Base-by-base conservation (phyloP, 2,113 vertebrate genomes). In the Asarcornis scutulata region DNA sequence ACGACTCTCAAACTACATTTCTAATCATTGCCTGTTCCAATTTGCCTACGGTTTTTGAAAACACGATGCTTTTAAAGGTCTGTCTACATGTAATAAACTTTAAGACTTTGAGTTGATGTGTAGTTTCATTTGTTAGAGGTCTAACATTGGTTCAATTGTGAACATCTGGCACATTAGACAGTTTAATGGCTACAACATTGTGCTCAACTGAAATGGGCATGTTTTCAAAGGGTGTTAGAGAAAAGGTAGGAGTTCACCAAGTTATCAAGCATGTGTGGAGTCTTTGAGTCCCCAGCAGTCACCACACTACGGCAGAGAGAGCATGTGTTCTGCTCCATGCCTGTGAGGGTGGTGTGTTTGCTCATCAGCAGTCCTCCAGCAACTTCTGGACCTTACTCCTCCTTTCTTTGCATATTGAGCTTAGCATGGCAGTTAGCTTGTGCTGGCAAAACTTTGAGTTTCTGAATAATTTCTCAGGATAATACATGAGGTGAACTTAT, bases 191-290 rank as follows among this genome's bases (percentile, higher is more conserved):
- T 68, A 14, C 5, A 11, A 2, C 1, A 4, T 3, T 44, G 64
- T 1, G 2, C 3, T 9, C 64, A 55, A 16, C 52, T 48, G 42
- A 23, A 38, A 36, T 0, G 0, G 42, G 6, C 1, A 1, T 25
- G 44, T 63, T 82, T 74, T 46, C 67, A 74, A 36, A 66, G 25
- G 18, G 2, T 50, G 9, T 58, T 66, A 36, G 17, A 22, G 16
- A 62, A 91, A 79, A 80, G 26, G 13, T 63, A 55, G 44, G 32
- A 34, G 21, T 60, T 66, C 63, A 48, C 22, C 34, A 58, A 55
- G 13, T 66, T 73, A 73, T 44, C 15, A 38, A 69, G 38, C 0
- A 0, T 18, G 13, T 34, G 32, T 27, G 55, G 53, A 36, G 25
- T 27, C 27, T 74, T 36, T 34, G 32, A 68, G 58, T n/a, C 32